Evolutionary conservation across 2,888 invertebrate species (phyloP).

Genomic region (Mythimna loreyi): DNA sequence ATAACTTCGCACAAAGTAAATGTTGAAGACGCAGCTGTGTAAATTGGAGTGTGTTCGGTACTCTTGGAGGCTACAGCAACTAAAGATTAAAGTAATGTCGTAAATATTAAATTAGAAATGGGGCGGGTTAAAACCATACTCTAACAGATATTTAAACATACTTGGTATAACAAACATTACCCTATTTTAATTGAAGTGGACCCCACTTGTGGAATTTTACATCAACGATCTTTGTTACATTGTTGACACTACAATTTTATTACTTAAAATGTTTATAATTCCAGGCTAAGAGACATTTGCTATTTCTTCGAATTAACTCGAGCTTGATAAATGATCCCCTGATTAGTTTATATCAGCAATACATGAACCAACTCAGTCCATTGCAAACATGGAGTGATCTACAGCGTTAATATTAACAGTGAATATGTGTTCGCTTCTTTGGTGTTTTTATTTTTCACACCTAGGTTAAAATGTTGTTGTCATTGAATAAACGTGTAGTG

Average conservation of each 20-base stretch:
- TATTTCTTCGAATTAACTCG: slow-evolving; percentile 33
- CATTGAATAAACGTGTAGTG: slow-evolving; percentile 44
- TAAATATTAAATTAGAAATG: neutral
- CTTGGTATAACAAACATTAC: neutral
- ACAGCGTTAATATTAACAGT: neutral
- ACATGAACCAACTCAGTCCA: slow-evolving; percentile 3
- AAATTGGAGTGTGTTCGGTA: slow-evolving; percentile 10
- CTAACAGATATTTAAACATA: slow-evolving; percentile 1
- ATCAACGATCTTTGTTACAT: neutral
- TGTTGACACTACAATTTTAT: neutral
- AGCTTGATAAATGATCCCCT: slow-evolving; percentile 31
- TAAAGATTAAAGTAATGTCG: slow-evolving; percentile 10
- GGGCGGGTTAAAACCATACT: neutral
- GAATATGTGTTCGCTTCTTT: slow-evolving; percentile 8
- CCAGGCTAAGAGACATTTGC: neutral
- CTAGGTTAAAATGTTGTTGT: slow-evolving; percentile 39
- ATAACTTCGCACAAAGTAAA: slow-evolving; percentile 1
- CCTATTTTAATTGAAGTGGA: neutral
- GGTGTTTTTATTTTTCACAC: slow-evolving; percentile 16
- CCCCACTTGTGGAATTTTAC: neutral
- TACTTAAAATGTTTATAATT: slow-evolving; percentile 9
- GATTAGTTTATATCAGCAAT: slow-evolving; percentile 17
- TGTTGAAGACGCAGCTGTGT: slow-evolving; percentile 30
- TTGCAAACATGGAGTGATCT: neutral
- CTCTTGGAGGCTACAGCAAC: slow-evolving; percentile 7